phyloP scores from a whole-genome alignment of 1,140 invertebrate species.

The Amyelois transitella region DNA sequence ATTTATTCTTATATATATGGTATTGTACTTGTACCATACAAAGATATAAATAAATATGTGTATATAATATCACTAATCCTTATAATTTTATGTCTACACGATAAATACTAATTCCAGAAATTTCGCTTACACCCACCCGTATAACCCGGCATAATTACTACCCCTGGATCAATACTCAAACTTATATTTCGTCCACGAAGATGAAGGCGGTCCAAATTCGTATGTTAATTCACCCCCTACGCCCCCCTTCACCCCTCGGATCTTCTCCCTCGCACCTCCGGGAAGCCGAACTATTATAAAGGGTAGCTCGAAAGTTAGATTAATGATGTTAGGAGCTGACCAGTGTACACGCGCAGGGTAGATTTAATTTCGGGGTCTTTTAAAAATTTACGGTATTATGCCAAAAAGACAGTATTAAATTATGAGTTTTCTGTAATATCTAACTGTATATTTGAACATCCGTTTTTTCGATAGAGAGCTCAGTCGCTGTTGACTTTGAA shows the following conservation, averaged over 20 bases:
- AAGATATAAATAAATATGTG: no score
- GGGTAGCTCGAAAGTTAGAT: conserved; percentile 73
- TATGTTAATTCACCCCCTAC: conserved; percentile 61
- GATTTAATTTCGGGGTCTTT: conserved; percentile 15
- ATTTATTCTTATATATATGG: no score
- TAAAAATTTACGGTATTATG: neutral
- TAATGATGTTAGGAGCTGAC: conserved; percentile 73
- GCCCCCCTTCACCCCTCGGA: conserved; percentile 21
- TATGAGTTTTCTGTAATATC: no score
- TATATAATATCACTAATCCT: no score
- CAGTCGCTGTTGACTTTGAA: no score
- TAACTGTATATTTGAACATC: no score
- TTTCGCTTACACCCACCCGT: neutral
- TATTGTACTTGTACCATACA: no score
- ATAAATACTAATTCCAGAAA: no score
- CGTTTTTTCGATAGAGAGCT: no score
- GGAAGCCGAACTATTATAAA: conserved; percentile 71
- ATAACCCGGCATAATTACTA: neutral
- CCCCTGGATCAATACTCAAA: conserved; percentile 66
- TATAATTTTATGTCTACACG: no score
- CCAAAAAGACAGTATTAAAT: no score
- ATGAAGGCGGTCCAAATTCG: conserved; percentile 67
- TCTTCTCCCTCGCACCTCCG: conserved; percentile 34
- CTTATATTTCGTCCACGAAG: conserved; percentile 67
- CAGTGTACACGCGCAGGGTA: conserved; percentile 37